phyloP scores from a whole-genome alignment of 2,797 vertebrate genomes.

The Phoxinus dragarum region DNA sequence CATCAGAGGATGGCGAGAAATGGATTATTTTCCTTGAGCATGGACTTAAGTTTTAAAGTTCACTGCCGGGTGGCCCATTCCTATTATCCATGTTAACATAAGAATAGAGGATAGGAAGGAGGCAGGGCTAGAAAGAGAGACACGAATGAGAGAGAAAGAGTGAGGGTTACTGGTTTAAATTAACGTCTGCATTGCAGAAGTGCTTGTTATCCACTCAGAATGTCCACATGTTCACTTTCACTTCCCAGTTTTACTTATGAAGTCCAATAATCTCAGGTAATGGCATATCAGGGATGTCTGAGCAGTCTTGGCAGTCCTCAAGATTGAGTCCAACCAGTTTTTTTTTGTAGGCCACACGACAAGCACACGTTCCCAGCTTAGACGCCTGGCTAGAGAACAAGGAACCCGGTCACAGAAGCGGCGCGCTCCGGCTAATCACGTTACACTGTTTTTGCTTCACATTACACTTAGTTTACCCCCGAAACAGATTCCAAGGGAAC shows the following conservation, averaged over 20 bases:
- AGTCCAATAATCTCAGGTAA: conserved; percentile 15
- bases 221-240: conserved; percentile 66
- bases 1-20: conserved; percentile 64
- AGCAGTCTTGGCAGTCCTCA: conserved; percentile 46
- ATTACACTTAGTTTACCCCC: conserved; percentile 57
- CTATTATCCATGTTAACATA: conserved; percentile 81
- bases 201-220: conserved; percentile 81
- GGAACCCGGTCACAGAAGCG: conserved; percentile 52
- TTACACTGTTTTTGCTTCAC: conserved; percentile 66
- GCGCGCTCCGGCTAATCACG: conserved; percentile 54
- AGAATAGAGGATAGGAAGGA: conserved; percentile 76
- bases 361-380: conserved; percentile 39
- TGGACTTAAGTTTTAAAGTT: conserved; percentile 74
- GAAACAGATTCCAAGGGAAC: conserved; percentile 52
- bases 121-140: conserved; percentile 1
- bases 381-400: conserved; percentile 46
- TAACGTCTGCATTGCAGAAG: conserved; percentile 74
- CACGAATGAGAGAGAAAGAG: conserved; percentile 44
- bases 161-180: conserved; percentile 77
- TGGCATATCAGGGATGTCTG: conserved; percentile 1
- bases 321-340: conserved; percentile 12
- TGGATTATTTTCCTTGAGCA: conserved; percentile 80
- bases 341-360: conserved; percentile 43
- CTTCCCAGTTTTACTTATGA: not conserved
- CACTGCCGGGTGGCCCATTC: conserved; percentile 81